phyloP scores from a whole-genome alignment of 2,888 invertebrate genomes.

The Agrochola macilenta region DNA sequence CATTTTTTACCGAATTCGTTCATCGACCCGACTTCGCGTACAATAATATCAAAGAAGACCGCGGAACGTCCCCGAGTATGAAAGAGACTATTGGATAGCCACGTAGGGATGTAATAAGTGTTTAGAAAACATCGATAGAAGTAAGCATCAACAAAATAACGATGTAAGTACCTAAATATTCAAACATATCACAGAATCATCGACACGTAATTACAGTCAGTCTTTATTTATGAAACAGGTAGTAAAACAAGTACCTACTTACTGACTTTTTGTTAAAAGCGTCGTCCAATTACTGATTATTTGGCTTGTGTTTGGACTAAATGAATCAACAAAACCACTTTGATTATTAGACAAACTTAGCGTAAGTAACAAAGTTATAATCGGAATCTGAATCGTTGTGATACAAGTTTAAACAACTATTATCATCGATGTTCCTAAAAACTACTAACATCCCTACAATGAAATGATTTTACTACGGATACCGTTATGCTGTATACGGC shows the following conservation, averaged over 20 bases:
- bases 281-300: neutral
- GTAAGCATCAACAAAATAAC: conserved; percentile 21
- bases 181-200: neutral
- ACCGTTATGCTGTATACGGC: conserved; percentile 85
- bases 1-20: conserved; percentile 77
- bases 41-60: conserved; percentile 82
- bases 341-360: neutral
- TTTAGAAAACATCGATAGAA: conserved; percentile 55
- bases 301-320: neutral
- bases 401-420: neutral
- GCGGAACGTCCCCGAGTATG: conserved; percentile 80
- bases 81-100: conserved; percentile 80
- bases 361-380: neutral
- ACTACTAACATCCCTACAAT: conserved; percentile 62
- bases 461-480: conserved; percentile 87
- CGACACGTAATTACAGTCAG: neutral
- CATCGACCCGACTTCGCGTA: conserved; percentile 81
- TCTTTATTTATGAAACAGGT: neutral
- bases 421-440: conserved; percentile 44
- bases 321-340: neutral
- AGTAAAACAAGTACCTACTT: neutral
- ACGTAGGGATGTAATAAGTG: conserved; percentile 53
- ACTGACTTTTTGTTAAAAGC: neutral
- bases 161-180: neutral
- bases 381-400: neutral